These are phyloP conservation scores for Copidosoma floridanum DNA, from an alignment of 1,140 invertebrate species.

Conservation along the genomic window DNA sequence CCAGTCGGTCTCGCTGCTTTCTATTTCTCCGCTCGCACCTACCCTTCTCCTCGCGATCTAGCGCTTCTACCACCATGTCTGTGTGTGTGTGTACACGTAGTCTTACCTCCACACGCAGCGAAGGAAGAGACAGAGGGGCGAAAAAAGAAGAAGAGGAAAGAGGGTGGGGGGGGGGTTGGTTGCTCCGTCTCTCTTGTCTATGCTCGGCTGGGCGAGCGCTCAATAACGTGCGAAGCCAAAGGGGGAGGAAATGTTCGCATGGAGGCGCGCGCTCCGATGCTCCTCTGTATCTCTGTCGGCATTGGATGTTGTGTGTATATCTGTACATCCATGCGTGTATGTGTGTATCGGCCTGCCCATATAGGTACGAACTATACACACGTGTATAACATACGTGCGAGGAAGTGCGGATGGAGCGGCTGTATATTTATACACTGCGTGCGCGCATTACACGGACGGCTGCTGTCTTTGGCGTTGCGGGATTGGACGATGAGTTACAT, in stretches of 20 bases:
- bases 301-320: too few relatives aligned
- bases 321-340: slow-evolving; percentile 10
- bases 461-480: not conserved
- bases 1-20: slow-evolving; percentile 21
- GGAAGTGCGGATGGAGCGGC: not conserved
- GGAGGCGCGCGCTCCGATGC: too few relatives aligned
- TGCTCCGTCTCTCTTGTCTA: slow-evolving; percentile 29
- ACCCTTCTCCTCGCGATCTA: not conserved
- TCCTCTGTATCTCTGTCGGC: too few relatives aligned
- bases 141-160: slow-evolving; percentile 13
- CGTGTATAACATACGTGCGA: not conserved
- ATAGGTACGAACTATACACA: not conserved
- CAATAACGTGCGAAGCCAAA: slow-evolving; percentile 59
- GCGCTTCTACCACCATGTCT: not conserved
- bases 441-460: not conserved
- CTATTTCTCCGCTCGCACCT: slow-evolving; percentile 15
- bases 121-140: too few relatives aligned
- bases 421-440: not conserved
- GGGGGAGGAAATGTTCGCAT: slow-evolving; percentile 47
- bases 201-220: slow-evolving; percentile 57
- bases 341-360: slow-evolving; percentile 4
- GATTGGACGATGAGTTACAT: not conserved
- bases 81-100: not conserved
- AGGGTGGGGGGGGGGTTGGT: slow-evolving; percentile 54
- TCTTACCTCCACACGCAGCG: too few relatives aligned